Percentiles rank a stretch among this genome's conserved stretches.
Evolutionary conservation across 2,113 vertebrate genomes (phyloP).

Genomic region (Phrynocephalus versicolor): DNA sequence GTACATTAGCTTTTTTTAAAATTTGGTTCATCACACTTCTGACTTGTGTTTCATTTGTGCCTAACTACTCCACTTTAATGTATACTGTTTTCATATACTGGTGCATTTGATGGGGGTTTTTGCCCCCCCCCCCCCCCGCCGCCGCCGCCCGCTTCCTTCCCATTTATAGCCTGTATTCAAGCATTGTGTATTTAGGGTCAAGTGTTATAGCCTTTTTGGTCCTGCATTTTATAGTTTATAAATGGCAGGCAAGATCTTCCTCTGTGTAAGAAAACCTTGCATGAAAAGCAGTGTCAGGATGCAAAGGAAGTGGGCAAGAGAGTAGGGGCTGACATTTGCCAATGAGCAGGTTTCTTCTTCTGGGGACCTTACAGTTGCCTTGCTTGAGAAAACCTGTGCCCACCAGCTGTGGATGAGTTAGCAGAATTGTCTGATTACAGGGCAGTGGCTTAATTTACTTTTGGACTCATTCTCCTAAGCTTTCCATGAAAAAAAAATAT

Average conservation of each 20-base stretch:
- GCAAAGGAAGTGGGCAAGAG: background rate
- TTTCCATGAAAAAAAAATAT: constrained; percentile 72
- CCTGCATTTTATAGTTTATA: background rate
- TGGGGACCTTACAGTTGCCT: constrained; percentile 24
- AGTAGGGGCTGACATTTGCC: background rate
- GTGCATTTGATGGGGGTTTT: too few relatives aligned
- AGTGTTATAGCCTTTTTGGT: too few relatives aligned
- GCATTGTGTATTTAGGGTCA: too few relatives aligned
- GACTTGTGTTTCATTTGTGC: too few relatives aligned
- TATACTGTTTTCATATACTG: too few relatives aligned
- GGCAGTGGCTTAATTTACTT: constrained; percentile 75
- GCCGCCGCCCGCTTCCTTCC: too few relatives aligned
- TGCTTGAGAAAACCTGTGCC: constrained; percentile 34
- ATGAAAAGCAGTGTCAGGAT: fast-evolving
- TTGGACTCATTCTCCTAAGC: constrained; percentile 74
- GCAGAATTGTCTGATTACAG: constrained; percentile 66
- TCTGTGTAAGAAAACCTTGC: background rate
- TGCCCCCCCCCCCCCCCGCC: too few relatives aligned
- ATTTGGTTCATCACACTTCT: too few relatives aligned
- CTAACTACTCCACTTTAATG: too few relatives aligned
- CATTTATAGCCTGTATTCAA: too few relatives aligned
- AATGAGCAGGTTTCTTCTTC: constrained; percentile 24
- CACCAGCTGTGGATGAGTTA: constrained; percentile 48
- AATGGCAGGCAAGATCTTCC: background rate
- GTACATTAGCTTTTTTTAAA: too few relatives aligned